These are phyloP conservation scores for Drosophila pachea DNA, from an alignment of 1,140 invertebrate genomes.

Conservation along the genomic window DNA sequence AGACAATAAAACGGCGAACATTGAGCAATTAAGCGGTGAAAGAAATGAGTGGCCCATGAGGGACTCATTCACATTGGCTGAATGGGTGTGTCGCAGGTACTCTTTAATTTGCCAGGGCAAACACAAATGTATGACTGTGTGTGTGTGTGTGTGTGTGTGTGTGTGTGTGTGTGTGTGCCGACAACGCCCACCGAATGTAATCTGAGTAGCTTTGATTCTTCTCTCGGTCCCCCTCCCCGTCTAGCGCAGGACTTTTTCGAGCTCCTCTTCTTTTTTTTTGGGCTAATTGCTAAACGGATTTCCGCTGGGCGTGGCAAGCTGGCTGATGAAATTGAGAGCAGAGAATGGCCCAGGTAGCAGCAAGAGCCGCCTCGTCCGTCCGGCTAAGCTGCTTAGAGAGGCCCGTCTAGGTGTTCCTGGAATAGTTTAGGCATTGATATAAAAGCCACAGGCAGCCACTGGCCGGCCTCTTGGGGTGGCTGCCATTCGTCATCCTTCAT, in stretches of 20 bases:
- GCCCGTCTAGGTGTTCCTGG: slow-evolving; percentile 37
- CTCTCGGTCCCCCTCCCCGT: not conserved
- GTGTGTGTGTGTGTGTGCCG: slow-evolving; percentile 5
- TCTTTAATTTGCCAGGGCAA: slow-evolving; percentile 41
- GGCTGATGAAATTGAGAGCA: slow-evolving; percentile 69
- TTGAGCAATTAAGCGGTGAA: slow-evolving; percentile 60
- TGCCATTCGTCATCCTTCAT: slow-evolving; percentile 49
- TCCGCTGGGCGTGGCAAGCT: slow-evolving; percentile 66
- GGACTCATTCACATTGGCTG: slow-evolving; percentile 20
- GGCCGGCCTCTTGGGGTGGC: slow-evolving; percentile 44
- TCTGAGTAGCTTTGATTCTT: slow-evolving; percentile 42
- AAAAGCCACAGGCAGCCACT: slow-evolving; percentile 67
- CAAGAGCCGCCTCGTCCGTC: no score
- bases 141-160: slow-evolving; percentile 11
- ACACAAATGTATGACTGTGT: slow-evolving; percentile 11
- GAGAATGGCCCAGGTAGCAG: slow-evolving; percentile 25
- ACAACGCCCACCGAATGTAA: slow-evolving; percentile 58
- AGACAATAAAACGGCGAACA: slow-evolving; percentile 62
- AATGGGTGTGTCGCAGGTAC: slow-evolving; percentile 42
- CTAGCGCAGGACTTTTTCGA: slow-evolving; percentile 1
- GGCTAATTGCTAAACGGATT: slow-evolving; percentile 72
- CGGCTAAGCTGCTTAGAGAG: slow-evolving; percentile 65
- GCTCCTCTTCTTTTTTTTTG: slow-evolving; percentile 29
- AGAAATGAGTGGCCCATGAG: slow-evolving; percentile 47
- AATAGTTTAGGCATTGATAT: slow-evolving; percentile 75